phyloP scores from a whole-genome alignment of 1,140 invertebrate genomes.

The Diorhabda elongata region DNA sequence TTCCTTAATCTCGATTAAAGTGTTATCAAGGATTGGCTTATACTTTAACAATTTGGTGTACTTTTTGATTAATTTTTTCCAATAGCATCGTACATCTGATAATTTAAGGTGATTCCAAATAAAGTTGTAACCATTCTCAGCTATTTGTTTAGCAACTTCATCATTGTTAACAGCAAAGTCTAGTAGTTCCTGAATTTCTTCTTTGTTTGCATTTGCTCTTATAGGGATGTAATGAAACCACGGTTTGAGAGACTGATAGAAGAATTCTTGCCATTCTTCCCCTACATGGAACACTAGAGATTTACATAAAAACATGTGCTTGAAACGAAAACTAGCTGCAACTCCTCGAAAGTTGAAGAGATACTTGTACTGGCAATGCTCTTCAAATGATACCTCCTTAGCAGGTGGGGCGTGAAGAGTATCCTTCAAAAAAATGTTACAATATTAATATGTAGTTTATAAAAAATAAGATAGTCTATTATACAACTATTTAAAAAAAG shows the following conservation, averaged over 20 bases:
- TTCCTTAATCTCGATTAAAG: slow-evolving; percentile 52
- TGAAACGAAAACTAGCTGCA: slow-evolving; percentile 94
- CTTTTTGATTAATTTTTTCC: slow-evolving; percentile 72
- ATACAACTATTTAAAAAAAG: too few relatives aligned
- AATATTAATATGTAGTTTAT: not conserved
- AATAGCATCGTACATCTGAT: slow-evolving; percentile 82
- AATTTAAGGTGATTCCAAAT: slow-evolving; percentile 81
- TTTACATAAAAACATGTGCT: slow-evolving; percentile 91
- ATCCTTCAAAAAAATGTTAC: slow-evolving; percentile 57
- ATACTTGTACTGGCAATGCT: slow-evolving; percentile 92
- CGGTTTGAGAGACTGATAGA: slow-evolving; percentile 85
- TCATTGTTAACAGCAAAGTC: slow-evolving; percentile 78
- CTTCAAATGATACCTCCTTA: slow-evolving; percentile 81
- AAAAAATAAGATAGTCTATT: too few relatives aligned
- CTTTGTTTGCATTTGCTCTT: slow-evolving; percentile 60
- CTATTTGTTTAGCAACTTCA: slow-evolving; percentile 71
- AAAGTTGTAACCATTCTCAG: slow-evolving; percentile 74
- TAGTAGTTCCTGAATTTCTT: slow-evolving; percentile 67
- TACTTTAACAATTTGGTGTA: slow-evolving; percentile 78
- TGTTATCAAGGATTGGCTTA: slow-evolving; percentile 55
- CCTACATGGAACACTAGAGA: slow-evolving; percentile 96
- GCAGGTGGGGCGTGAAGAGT: slow-evolving; percentile 81
- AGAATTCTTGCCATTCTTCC: slow-evolving; percentile 94
- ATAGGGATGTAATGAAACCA: slow-evolving; percentile 97
- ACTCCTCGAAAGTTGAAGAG: slow-evolving; percentile 96